Conservation (phyloP, 2,888 invertebrate species). For the Oscheius sp. region DNA sequence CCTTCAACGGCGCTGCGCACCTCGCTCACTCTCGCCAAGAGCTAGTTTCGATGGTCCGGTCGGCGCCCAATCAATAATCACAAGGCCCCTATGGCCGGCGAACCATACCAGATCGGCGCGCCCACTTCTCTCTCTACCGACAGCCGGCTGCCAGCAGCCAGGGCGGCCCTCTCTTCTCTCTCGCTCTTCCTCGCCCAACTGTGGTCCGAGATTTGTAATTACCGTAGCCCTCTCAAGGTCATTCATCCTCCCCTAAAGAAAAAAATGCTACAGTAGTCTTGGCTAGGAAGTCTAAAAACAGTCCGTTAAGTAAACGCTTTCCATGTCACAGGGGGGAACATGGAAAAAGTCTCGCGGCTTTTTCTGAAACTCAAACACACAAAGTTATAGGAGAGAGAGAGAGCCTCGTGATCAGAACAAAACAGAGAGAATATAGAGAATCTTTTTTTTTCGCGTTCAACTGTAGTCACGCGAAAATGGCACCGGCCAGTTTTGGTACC, state of each 20-base stretch:
- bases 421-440: not conserved
- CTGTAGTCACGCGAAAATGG: no score
- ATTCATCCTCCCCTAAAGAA: not conserved
- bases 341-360: not conserved
- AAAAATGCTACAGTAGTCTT: not conserved
- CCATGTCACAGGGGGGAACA: not conserved
- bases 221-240: not conserved
- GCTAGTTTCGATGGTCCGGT: conserved; percentile 35
- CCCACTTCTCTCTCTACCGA: conserved; percentile 19
- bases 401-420: not conserved
- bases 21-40: conserved; percentile 15
- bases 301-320: not conserved
- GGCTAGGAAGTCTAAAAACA: not conserved
- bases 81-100: conserved; percentile 35
- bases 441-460: no score
- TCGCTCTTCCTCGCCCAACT: no score
- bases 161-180: not conserved
- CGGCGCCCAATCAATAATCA: conserved; percentile 29
- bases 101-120: conserved; percentile 33
- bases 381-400: not conserved
- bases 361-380: not conserved
- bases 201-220: no score
- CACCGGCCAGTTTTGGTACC: not conserved
- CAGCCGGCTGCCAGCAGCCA: conserved; percentile 22
- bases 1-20: conserved; percentile 6